Percentiles rank a stretch among this genome's conserved stretches.
phyloP scores from a whole-genome alignment of 2,113 vertebrate genomes.

The Leucoraja erinaceus region DNA sequence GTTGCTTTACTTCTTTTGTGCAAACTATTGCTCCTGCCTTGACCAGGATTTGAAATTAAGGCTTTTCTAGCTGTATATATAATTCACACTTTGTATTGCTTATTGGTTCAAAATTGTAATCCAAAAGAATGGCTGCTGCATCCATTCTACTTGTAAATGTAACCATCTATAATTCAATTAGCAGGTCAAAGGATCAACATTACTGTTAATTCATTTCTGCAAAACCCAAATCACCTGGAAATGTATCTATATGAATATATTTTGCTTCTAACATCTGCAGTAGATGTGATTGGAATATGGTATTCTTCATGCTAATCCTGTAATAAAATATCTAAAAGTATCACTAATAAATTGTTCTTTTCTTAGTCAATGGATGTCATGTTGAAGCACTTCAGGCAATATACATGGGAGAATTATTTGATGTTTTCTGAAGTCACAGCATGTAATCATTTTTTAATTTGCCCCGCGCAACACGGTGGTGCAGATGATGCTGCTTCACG shows the following conservation, averaged over 20 bases:
- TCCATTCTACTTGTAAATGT: not conserved
- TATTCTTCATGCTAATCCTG: not conserved
- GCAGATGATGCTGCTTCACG: too few species aligned
- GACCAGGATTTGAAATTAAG: not conserved
- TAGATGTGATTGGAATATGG: not conserved
- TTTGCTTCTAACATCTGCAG: not conserved
- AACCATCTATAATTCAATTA: not conserved
- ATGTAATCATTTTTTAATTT: not conserved
- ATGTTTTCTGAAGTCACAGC: not conserved
- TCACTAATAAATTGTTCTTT: not conserved
- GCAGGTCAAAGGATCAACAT: not conserved
- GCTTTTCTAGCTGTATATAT: not conserved
- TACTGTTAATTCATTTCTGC: not conserved
- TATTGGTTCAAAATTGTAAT: not conserved
- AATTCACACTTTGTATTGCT: not conserved
- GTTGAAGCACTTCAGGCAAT: not conserved
- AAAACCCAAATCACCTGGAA: not conserved
- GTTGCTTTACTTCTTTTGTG: not conserved
- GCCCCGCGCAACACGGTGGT: too few species aligned
- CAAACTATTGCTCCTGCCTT: not conserved
- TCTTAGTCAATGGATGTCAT: not conserved
- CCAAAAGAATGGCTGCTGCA: not conserved
- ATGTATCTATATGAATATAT: not conserved
- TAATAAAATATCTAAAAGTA: not conserved
- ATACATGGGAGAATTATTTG: not conserved